phyloP scores from a whole-genome alignment of 2,888 invertebrate genomes.

The Balanococcus diminutus region DNA sequence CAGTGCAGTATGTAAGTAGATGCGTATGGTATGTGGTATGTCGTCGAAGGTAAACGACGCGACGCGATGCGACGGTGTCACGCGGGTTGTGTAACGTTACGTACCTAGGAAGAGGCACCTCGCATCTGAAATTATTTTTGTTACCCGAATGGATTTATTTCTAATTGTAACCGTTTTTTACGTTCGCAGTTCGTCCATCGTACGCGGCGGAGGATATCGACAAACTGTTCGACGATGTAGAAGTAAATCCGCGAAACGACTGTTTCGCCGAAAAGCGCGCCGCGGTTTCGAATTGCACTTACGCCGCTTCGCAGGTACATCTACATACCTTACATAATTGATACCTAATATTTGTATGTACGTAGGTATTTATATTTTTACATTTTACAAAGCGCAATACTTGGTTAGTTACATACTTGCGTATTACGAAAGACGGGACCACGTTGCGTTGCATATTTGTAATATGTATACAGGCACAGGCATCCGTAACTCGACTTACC shows the following conservation, averaged over 20 bases:
- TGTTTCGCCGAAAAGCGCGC: background rate
- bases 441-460: too few species aligned
- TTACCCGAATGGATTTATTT: too few species aligned
- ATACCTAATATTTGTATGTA: background rate
- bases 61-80: too few species aligned
- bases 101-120: background rate
- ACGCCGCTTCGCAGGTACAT: background rate
- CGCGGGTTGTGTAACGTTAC: too few species aligned
- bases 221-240: background rate
- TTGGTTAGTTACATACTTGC: background rate
- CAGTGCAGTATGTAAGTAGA: background rate
- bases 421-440: background rate
- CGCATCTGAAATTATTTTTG: background rate
- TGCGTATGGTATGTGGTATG: background rate
- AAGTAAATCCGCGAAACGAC: background rate
- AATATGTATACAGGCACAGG: too few species aligned
- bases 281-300: background rate
- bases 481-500: too few species aligned
- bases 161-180: too few species aligned
- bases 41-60: too few species aligned
- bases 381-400: too few species aligned
- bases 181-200: background rate
- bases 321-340: background rate
- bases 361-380: background rate
- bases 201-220: background rate